Conservation (phyloP, 2,888 invertebrate genomes). For the Galerucella calmariensis region DNA sequence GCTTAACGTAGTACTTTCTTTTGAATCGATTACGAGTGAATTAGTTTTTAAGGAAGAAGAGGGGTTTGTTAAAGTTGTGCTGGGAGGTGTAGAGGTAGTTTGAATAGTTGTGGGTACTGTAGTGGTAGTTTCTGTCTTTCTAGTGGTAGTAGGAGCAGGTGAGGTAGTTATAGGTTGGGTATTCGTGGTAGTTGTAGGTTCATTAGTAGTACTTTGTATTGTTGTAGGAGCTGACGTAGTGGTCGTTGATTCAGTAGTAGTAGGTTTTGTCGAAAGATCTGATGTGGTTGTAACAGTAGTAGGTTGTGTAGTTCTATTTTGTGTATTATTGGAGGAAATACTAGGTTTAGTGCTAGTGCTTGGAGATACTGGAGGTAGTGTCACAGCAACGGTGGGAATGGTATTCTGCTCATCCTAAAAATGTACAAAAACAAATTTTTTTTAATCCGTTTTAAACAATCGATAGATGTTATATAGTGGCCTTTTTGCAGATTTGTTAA, state of each 20-base stretch:
- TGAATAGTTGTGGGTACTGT: not conserved
- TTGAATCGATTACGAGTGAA: not conserved
- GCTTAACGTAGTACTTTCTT: conserved; percentile 20
- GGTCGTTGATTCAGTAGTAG: conserved; percentile 14
- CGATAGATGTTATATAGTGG: not conserved
- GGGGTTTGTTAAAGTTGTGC: not conserved
- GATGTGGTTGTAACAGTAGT: conserved; percentile 23
- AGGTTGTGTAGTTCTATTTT: conserved; percentile 27
- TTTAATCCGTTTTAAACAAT: conserved; percentile 19
- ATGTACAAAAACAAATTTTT: conserved; percentile 31
- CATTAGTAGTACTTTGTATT: not conserved
- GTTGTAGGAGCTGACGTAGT: conserved; percentile 9
- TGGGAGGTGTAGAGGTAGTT: not conserved
- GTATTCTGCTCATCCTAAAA: conserved; percentile 53
- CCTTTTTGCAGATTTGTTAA: conserved; percentile 29
- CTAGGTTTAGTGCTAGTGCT: conserved; percentile 32
- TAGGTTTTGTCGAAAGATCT: not conserved
- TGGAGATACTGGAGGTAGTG: conserved; percentile 46
- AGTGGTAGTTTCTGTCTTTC: not conserved
- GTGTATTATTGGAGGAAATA: conserved; percentile 27
- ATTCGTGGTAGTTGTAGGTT: not conserved
- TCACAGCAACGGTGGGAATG: conserved; percentile 44
- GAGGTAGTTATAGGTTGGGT: not conserved
- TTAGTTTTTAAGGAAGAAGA: not conserved
- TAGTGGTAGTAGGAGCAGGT: not conserved